Evolutionary conservation across 2,113 vertebrate species (phyloP), one percentile per base, ranked within the genome.

Genomic region (Sapayoa aenigma): DNA sequence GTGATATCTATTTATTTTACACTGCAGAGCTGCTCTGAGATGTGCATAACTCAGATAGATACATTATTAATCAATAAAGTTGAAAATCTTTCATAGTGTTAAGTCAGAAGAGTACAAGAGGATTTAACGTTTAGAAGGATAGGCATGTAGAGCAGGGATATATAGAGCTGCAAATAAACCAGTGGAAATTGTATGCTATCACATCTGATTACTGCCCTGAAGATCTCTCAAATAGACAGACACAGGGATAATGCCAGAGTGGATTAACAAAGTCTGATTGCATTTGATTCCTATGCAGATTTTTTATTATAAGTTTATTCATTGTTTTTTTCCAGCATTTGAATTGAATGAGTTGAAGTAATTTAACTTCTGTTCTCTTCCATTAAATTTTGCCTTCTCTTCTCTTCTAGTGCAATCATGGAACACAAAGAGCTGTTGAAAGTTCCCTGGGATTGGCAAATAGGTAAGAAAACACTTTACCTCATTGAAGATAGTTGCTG

Each of bases 371-470:
- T 79, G 35, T 72, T 93, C 68, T 91, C 60, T 84, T 73, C 87
- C 69, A 95, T 94, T 37, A 77, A 23, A 79, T 55, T 75, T 90
- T 42, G 56, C 83, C 96, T 94, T 95, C 85, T 96, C 92, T 96
- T 98, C 69, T 92, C 86, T 98, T 97, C 35, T 95, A 99, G 99
- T 93, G 99, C 99, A 89, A 99, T 99, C 86, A 99, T 99, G 98
- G 99, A 99, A 86, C 99, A 99, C 97, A 99, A 99, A 97, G 99
- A 99, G 97, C 97, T 99, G 82, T 96, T 99, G 96, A 99, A 98
- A 97, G 99, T 99, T 59, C 98, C 98, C 72, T 99, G 99, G 99
- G 98, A 99, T 65, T 99, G 99, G 99, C 99, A 99, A 97, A 99
- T 99, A 97, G 99, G 99, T 99, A 98, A 98, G 98, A 75, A 67